These are phyloP conservation scores for Adineta ricciae DNA, from an alignment of 2,888 invertebrate genomes.

Conservation along the genomic window DNA sequence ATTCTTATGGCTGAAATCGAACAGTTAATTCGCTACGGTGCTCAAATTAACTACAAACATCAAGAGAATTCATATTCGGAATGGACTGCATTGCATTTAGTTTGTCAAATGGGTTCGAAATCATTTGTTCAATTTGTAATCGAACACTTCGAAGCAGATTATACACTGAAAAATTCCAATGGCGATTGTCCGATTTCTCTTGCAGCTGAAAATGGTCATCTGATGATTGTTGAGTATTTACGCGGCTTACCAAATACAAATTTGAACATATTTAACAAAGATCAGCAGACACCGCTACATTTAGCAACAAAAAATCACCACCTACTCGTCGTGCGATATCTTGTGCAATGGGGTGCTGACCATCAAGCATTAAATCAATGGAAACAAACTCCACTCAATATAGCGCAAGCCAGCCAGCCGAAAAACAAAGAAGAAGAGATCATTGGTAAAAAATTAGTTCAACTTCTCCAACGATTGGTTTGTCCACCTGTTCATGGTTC, in stretches of 20 bases:
- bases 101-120: background rate
- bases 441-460: background rate
- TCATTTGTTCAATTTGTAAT: background rate
- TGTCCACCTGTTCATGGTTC: background rate
- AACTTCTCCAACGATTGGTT: background rate
- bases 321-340: background rate
- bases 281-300: background rate
- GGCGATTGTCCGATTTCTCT: background rate
- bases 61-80: background rate
- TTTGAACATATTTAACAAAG: background rate
- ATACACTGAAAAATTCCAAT: background rate
- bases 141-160: background rate
- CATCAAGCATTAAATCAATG: background rate
- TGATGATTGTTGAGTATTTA: background rate
- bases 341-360: background rate
- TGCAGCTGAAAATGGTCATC: background rate
- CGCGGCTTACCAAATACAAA: background rate
- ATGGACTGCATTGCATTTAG: background rate
- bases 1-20: background rate
- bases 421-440: background rate
- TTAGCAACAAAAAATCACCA: background rate
- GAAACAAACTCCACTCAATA: background rate
- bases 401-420: background rate
- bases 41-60: background rate
- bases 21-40: background rate